Base-by-base conservation (phyloP, 2,888 invertebrate species). In the Panzeria rudis region DNA sequence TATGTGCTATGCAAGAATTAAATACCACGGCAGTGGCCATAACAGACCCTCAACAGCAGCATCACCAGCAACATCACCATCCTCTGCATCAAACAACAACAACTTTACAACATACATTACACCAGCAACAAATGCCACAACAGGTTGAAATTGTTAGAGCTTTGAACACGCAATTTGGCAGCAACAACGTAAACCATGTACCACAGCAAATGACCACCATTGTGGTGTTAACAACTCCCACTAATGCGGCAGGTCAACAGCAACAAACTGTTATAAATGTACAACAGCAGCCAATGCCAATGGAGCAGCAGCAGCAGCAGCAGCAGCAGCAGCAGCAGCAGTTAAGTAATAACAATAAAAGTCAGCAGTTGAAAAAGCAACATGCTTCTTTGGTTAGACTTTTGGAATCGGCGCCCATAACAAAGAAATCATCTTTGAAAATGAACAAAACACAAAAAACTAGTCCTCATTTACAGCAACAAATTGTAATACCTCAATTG, bases 341-440 rank as follows among this genome's bases (percentile, higher is more conserved):
- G 23, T 78, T 87, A 41, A 71, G 73, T 54, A 59, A 69, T n/a
- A 68, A 56, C 3, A 84, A 85, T 54, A 91, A 90, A 87, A 92
- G 92, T 87, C 91, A 92, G 86, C 91, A 92, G 86, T 88, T 95
- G 91, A 95, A 95, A 91, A 94, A 94, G 88, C 94, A 94, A 91
- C 95, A 95, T 90, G 94, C 94, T 90, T 95, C 94, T 90, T 93
- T 95, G 90, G 95, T 95, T 91, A 94, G 94, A 93, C 93, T 95
- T 93, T 92, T 95, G 92, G 95, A 95, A 92, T 93, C 93, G 73
- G 93, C 93, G 86, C 93, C 93, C 54, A 89, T 92, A 25, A 91
- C 88, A 87, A 90, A 88, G 80, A 88, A 85, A 66, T 77, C 84
- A 66, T 77, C 84, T 25, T 56, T 83, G 13, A 64, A 41, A 69